These are phyloP conservation scores for Arvicola amphibius DNA, from an alignment of 2,797 vertebrate species.

Conservation along the genomic window DNA sequence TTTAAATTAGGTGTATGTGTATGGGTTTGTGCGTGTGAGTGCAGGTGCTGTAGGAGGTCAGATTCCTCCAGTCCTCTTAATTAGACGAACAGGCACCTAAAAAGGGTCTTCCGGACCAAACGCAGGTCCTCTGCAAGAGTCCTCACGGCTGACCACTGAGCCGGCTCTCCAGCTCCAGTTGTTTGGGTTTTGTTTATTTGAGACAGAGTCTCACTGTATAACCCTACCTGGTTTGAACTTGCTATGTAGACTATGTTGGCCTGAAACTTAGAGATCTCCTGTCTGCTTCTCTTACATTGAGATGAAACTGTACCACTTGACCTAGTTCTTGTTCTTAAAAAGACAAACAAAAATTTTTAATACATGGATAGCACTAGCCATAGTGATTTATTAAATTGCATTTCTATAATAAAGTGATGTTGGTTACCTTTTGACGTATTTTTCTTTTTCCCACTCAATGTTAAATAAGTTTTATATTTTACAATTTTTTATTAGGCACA, in stretches of 20 bases:
- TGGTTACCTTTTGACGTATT: slow-evolving; percentile 11
- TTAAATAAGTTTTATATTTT: slow-evolving; percentile 25
- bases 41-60: neutral
- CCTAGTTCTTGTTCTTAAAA: neutral
- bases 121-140: neutral
- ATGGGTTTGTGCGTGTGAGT: neutral
- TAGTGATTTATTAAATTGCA: slow-evolving; percentile 33
- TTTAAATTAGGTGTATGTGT: neutral
- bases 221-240: neutral
- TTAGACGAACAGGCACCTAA: neutral
- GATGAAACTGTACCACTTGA: neutral
- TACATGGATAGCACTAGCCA: neutral
- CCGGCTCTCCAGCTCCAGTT: neutral
- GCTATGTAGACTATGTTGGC: neutral
- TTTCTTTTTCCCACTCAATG: neutral
- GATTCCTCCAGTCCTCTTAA: neutral
- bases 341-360: neutral
- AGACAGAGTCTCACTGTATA: neutral
- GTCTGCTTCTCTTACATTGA: neutral
- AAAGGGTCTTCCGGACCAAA: neutral
- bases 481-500: slow-evolving; percentile 5
- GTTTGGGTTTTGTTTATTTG: neutral
- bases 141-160: neutral
- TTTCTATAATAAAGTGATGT: slow-evolving; percentile 44
- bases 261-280: neutral